These are phyloP conservation scores for Rostratula benghalensis DNA, from an alignment of 2,113 vertebrate species.

Conservation along the genomic window DNA sequence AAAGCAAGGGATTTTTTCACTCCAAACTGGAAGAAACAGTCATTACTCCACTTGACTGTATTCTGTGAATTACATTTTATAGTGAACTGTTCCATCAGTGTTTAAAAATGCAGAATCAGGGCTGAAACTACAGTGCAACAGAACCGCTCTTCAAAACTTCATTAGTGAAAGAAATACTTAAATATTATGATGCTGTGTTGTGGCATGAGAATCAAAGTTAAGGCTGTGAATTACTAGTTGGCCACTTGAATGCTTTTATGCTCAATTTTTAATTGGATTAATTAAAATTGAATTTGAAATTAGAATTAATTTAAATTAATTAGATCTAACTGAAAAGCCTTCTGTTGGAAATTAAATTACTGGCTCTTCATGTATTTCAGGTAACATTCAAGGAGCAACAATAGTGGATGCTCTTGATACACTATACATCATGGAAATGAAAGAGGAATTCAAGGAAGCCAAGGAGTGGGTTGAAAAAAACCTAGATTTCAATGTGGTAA, in stretches of 20 bases:
- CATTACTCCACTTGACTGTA: neutral
- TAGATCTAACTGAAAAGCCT: neutral
- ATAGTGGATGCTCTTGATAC: conserved; percentile 97
- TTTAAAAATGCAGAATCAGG: neutral
- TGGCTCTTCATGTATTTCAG: conserved; percentile 65
- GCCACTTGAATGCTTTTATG: neutral
- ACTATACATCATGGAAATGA: conserved; percentile 96
- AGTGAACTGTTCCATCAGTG: neutral
- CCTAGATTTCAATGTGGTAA: conserved; percentile 95
- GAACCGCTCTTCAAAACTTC: neutral
- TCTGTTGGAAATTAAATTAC: conserved; percentile 3
- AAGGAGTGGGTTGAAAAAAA: conserved; percentile 94
- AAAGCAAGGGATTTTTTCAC: neutral
- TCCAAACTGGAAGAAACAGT: neutral
- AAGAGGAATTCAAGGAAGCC: conserved; percentile 90
- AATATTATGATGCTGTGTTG: neutral
- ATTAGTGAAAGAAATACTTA: neutral
- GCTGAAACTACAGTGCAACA: neutral
- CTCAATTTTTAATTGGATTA: neutral
- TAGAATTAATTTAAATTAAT: conserved; percentile 20
- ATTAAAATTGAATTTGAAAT: conserved; percentile 17
- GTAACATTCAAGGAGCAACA: conserved; percentile 92
- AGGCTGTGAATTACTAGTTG: neutral
- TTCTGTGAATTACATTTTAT: neutral
- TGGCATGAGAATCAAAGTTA: neutral